Conservation (phyloP, 2,797 vertebrate genomes). For the Pterois miles region DNA sequence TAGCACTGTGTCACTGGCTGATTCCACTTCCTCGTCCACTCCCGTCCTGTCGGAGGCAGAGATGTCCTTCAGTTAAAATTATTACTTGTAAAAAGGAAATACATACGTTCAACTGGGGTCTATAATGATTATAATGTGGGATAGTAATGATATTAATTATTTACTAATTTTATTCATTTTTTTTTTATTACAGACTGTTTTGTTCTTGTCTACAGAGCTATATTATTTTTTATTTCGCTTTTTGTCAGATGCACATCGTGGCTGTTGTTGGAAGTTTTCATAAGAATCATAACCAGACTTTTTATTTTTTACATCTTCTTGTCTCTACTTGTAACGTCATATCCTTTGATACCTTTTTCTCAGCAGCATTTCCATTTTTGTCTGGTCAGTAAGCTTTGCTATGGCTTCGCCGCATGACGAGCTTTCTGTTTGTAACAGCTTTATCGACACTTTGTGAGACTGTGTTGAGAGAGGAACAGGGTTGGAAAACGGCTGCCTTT, state of each 20-base stretch:
- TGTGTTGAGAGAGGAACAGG: not conserved
- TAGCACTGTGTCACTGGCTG: slow-evolving; percentile 71
- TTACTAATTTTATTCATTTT: slow-evolving; percentile 72
- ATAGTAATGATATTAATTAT: slow-evolving; percentile 68
- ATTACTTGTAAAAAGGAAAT: slow-evolving; percentile 51
- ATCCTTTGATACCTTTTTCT: not conserved
- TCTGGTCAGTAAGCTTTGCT: slow-evolving; percentile 14
- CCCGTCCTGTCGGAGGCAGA: slow-evolving; percentile 77
- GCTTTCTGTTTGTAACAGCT: not conserved
- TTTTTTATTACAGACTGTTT: slow-evolving; percentile 62
- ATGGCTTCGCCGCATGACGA: not conserved
- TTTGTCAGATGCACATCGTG: slow-evolving; percentile 43
- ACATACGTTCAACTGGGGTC: slow-evolving; percentile 37
- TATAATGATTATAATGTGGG: slow-evolving; percentile 62
- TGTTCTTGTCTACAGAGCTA: slow-evolving; percentile 60
- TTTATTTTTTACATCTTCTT: slow-evolving; percentile 18
- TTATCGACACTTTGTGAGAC: not conserved
- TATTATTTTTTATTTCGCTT: slow-evolving; percentile 60
- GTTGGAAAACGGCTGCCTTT: not conserved
- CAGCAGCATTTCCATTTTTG: slow-evolving; percentile 1
- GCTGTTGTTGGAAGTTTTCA: slow-evolving; percentile 36
- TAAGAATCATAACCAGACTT: slow-evolving; percentile 38
- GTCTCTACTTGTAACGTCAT: slow-evolving; percentile 20
- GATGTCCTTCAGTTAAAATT: slow-evolving; percentile 63
- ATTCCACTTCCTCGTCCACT: slow-evolving; percentile 75